Evolutionary conservation across 2,888 invertebrate species (phyloP), one percentile per base, ranked within the genome.

Genomic region (Ceraclea dissimilis): DNA sequence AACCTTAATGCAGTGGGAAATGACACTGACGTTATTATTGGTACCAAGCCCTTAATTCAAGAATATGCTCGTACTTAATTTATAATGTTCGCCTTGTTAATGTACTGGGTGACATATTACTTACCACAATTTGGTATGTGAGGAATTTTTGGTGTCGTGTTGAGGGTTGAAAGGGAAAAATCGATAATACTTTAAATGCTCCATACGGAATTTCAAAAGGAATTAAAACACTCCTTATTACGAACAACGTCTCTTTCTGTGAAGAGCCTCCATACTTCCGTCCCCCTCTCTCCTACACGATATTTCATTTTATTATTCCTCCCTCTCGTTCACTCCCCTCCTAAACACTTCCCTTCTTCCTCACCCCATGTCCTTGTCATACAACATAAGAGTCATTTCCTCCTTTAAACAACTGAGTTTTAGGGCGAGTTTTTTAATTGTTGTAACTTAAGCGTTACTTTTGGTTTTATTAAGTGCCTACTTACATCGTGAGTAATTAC

Each of bases 151-250:
- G 26, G 26, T 26, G 10, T 4, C n/a, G n/a, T 39, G 39, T 39
- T 4, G 39, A 16, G 39, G 39, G 39, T 39, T n/a, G 16, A 39
- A 39, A n/a, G 13, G 39, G 39, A 39, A 39, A 39, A 39, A 39
- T 39, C 39, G 39, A 39, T 39, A 39, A 39, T 39, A 39, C 39
- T 39, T 39, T 39, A 39, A 39, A 39, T 16, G 39, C 39, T 39
- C 39, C 39, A 39, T 39, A 39, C 39, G 39, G 39, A 39, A 39
- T 39, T 39, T 39, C 39, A 39, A 39, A 39, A 39, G 39, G 39
- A 39, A 39, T 39, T 39, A 39, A 39, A 39, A 39, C 39, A 39
- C 39, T 39, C 39, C 16, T 39, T 39, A 39, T 16, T 39, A 13
- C 39, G 5, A 4, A 16, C 16, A 39, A 8, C 39, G 39, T 39